These are phyloP conservation scores for Drosophila gunungcola DNA, from an alignment of 1,140 invertebrate genomes.

Conservation along the genomic window DNA sequence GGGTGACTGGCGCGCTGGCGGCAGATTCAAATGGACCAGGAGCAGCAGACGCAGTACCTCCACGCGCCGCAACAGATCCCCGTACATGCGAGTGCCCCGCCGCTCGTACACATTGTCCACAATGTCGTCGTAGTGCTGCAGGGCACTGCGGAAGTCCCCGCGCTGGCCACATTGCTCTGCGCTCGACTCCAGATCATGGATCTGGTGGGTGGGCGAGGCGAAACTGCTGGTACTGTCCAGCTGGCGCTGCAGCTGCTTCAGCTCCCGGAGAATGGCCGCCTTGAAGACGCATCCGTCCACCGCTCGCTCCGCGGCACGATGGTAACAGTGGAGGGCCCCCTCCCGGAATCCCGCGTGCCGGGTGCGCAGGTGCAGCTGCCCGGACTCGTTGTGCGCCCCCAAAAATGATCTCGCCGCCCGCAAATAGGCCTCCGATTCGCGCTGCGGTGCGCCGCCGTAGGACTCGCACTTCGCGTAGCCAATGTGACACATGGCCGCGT, in stretches of 20 bases:
- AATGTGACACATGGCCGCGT: slow-evolving; percentile 81
- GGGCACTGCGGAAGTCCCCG: slow-evolving; percentile 62
- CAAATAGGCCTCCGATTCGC: slow-evolving; percentile 73
- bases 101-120: slow-evolving; percentile 82
- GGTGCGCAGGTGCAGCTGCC: slow-evolving; percentile 52
- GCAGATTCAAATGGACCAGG: slow-evolving; percentile 71
- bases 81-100: slow-evolving; percentile 65
- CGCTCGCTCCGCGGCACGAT: slow-evolving; percentile 64
- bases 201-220: slow-evolving; percentile 76
- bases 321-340: slow-evolving; percentile 76
- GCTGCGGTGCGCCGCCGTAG: slow-evolving; percentile 54
- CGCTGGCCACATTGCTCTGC: slow-evolving; percentile 58
- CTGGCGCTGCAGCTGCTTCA: slow-evolving; percentile 59
- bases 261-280: slow-evolving; percentile 77
- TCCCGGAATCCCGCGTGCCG: slow-evolving; percentile 60
- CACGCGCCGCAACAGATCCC: slow-evolving; percentile 63
- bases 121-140: slow-evolving; percentile 81
- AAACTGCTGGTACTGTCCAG: slow-evolving; percentile 77
- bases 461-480: slow-evolving; percentile 80
- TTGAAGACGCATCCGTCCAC: slow-evolving; percentile 74
- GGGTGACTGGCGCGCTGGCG: slow-evolving; percentile 77
- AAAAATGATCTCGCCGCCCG: slow-evolving; percentile 71
- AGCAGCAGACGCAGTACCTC: slow-evolving; percentile 76
- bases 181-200: slow-evolving; percentile 70
- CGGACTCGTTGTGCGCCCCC: slow-evolving; percentile 57